Base-by-base conservation (phyloP, 2,113 vertebrate species). In the Tragelaphus imberbis region DNA sequence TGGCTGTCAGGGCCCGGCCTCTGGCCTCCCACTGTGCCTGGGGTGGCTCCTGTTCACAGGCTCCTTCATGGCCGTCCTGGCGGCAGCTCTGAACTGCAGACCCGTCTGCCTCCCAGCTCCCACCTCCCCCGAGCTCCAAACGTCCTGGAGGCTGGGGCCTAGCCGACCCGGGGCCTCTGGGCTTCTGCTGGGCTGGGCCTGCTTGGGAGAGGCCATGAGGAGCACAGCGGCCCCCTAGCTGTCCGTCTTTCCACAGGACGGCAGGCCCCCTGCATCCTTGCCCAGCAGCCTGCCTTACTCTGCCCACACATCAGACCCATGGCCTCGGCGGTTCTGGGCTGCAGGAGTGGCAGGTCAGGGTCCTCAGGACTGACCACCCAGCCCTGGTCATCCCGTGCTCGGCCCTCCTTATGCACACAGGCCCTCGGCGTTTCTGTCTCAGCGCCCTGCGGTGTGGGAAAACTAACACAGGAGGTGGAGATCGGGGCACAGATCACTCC, bases 21-120 rank as follows among this genome's bases (percentile, higher is more conserved):
- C 61, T 36, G 13, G 56, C 58, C 49, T 93, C 75, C 90, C 51
- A 30, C 28, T 27, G 90, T 68, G 55, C 79, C 36, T 5, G 30
- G 30, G 51, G 80, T 23, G 8, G 12, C 88, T 90, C 81, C 90
- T 95, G 86, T 94, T 95, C 68, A 93, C 92, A 4, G 63, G 86
- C 95, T 97, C 94, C 90, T 96, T 65, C 85, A 9, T 19, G 55
- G 63, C 63, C 7, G 1, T 36, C n/a, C n/a, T 21, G 93, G 90
- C 36, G 40, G 75, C 93, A 84, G 85, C 97, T 47, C 90, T 61
- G 63, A 81, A 79, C 63, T 33, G 84, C 61, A 89, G 55, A 11
- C 88, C 81, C 3, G 11, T 30, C 71, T 27, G 88, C 55, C 58
- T 87, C 88, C n/a, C n/a, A 7, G 91, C 88, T 91, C 71, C 63